Percentiles rank a stretch among this genome's conserved stretches.
phyloP scores from a whole-genome alignment of 1,140 invertebrate genomes.

The Acromyrmex heyeri region DNA sequence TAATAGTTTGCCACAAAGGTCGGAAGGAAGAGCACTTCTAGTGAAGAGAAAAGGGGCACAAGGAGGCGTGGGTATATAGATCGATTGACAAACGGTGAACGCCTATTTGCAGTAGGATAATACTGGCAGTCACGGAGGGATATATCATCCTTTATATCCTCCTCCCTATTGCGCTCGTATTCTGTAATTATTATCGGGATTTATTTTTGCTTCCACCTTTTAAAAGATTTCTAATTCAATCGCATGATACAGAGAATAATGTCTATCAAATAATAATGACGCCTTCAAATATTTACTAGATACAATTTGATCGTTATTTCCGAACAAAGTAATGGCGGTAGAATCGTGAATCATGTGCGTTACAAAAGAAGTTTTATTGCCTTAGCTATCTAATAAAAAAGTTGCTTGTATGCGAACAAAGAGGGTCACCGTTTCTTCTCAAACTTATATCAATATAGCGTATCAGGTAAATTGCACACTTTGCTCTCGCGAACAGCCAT shows the following conservation, averaged over 20 bases:
- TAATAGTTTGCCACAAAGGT: constrained; percentile 41
- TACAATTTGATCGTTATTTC: not conserved
- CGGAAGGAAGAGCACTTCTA: constrained; percentile 13
- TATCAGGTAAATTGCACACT: constrained; percentile 9
- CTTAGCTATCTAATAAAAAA: not conserved
- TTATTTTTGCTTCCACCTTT: not conserved
- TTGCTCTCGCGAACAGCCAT: not conserved
- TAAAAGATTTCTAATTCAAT: not conserved
- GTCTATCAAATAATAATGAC: too few species aligned
- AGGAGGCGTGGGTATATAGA: constrained; percentile 19
- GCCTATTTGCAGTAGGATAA: constrained; percentile 58
- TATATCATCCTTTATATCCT: constrained; percentile 46
- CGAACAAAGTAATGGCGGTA: not conserved
- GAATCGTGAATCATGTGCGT: not conserved
- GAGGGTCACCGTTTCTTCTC: constrained; percentile 6
- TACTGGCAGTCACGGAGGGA: constrained; percentile 10
- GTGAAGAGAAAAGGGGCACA: not conserved
- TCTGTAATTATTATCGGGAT: constrained; percentile 17
- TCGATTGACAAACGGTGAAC: constrained; percentile 62
- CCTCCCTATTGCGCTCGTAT: not conserved
- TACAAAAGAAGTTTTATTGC: not conserved
- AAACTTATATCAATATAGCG: constrained; percentile 25
- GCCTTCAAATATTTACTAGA: not conserved
- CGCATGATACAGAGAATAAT: not conserved
- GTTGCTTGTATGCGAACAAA: not conserved